Evolutionary conservation across 1,140 invertebrate genomes (phyloP), one percentile per base, ranked within the genome.

Genomic region (Calosoma granatense): DNA sequence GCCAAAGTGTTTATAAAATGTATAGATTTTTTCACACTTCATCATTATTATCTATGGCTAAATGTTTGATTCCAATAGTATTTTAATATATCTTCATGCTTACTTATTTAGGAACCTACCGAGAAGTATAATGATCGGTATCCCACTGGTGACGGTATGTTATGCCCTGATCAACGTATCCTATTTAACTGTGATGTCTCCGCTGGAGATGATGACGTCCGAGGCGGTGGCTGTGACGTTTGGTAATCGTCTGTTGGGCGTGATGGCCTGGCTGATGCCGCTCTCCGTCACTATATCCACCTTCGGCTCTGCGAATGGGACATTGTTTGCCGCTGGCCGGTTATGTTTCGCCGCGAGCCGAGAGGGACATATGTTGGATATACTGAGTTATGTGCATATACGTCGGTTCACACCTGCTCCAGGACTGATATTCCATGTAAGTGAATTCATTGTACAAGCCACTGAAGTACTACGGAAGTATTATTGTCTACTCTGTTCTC

Each of bases 131-230:
- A 88, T 94, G 70, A 95, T 98, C 65, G 97, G 94, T 0, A 95
- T 97, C 70, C 92, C 94, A 14, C 74, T 98, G 63, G 94, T 97
- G 17, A 99, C 95, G 0, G 71, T 95, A 11, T 96, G 96, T 69
- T 99, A 99, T 73, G 86, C 93, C 2, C 76, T 98, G 43, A 92
- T 97, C 64, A 99, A 98, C 72, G 80, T 99, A 55, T 94, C 96
- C 6, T 98, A 99, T 72, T 78, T 98, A 71, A 91, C 96, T 2
- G 95, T 94, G 19, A 94, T 99, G 84, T 94, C 92, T 52, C 87
- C 90, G 0, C 81, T 83, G 58, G 94, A 98, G 74, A 93, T 98
- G 83, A 82, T 94, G n/a, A 84, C 86, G 57, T 94, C 92, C 30
- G 90, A 96, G 69, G 97, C 97, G 2, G 95, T 98, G 2, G 96